Evolutionary conservation across 2,113 vertebrate genomes (phyloP), one percentile per base, ranked within the genome.

Genomic region (Bubalus kerabau): DNA sequence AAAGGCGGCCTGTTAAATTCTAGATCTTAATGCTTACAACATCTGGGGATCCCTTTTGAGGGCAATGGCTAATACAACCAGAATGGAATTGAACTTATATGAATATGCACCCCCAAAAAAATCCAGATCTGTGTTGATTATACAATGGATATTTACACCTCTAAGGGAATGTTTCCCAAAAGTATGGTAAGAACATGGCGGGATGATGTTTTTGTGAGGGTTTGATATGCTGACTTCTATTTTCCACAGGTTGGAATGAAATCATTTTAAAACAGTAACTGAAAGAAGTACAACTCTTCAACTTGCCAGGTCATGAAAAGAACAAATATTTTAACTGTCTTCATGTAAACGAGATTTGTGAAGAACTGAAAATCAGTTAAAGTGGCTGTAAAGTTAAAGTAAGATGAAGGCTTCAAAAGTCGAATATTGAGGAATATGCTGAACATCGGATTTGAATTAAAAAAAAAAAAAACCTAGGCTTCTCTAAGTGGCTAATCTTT

Each of bases 21-120:
- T 96, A 90, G 46, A 96, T 91, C 64, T 96, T 87, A 93, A 96
- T 78, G 95, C 98, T 98, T 96, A 86, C 13, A 98, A 97, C 96
- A 98, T 97, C 97, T 98, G 97, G 98, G 97, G 96, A 96, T 88
- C 93, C 59, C 90, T 96, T 78, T 86, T 94, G 93, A 97, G 71
- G 97, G 94, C 87, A 94, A 95, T 57, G 95, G 50, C 90, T 98
- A 87, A 96, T 87, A 97, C 84, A 98, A 95, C 87, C 90, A 93
- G 40, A 36, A 92, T 97, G 76, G 2, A 64, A 4, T 96, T 97
- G 64, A 97, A 96, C 32, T 92, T 97, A 46, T 3, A 7, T 86
- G 91, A 89, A 97, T 94, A 98, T 93, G 13, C 4, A 84, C 14
- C 36, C 26, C 26, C 60, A 36, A n/a, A 92, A 95, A 90, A 59